Percentiles rank a stretch among this genome's conserved stretches.
Conservation (phyloP, 2,113 vertebrate species). For the Ammodytes marinus region DNA sequence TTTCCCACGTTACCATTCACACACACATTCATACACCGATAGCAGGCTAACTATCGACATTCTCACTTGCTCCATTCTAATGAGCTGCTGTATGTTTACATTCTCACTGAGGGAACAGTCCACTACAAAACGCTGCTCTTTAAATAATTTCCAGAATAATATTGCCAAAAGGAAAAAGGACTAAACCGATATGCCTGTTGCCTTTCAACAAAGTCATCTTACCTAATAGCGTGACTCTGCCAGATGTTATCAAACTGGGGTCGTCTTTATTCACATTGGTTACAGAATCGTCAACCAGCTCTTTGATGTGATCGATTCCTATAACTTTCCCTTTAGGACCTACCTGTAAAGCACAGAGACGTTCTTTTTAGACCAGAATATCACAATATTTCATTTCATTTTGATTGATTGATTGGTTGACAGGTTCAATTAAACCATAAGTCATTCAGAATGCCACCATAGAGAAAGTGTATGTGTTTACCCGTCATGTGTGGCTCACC, state of each 20-base stretch:
- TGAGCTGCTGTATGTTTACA: neutral
- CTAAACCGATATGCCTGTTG: neutral
- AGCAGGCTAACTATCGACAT: no score
- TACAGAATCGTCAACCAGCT: conserved; percentile 97
- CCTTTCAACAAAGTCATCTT: conserved; percentile 57
- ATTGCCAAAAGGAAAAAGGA: neutral
- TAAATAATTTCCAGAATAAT: neutral
- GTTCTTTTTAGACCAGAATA: conserved; percentile 2
- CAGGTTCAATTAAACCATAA: neutral
- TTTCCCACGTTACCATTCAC: no score
- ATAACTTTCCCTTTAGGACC: conserved; percentile 95
- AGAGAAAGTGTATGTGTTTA: conserved; percentile 57
- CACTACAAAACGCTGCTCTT: neutral
- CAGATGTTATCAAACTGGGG: conserved; percentile 92
- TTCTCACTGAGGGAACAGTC: neutral
- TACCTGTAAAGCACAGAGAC: conserved; percentile 86
- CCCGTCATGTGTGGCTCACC: conserved; percentile 86
- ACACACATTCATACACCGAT: no score
- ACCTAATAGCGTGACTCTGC: conserved; percentile 94
- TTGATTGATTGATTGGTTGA: neutral
- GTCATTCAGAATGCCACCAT: conserved; percentile 13
- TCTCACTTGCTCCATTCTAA: no score
- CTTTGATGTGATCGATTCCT: conserved; percentile 99
- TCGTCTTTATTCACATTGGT: conserved; percentile 98
- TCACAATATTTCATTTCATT: neutral